Evolutionary conservation across 2,888 invertebrate genomes (phyloP), one percentile per base, ranked within the genome.

Genomic region (Tetragonula carbonaria): DNA sequence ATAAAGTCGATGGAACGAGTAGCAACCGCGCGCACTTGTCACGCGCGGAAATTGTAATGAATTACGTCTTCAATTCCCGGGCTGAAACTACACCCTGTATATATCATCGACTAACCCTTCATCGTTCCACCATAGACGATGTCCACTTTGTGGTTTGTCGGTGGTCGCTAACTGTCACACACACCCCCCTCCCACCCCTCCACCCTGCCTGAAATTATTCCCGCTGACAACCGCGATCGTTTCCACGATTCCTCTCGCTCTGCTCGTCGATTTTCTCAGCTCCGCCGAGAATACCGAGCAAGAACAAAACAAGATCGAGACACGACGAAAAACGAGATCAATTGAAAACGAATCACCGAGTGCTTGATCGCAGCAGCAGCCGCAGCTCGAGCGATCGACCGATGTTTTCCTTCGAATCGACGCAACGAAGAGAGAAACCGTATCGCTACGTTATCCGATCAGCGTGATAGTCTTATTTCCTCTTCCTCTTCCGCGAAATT

Each of bases 401-500:
- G 14, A 71, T 55, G 21, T 38, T 45, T 45, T 38, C 5, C 38
- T n/a, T 55, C 6, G 23, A 45, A 67, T 50, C 50, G 50, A 67
- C 16, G 16, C 23, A 50, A 33, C 16, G 67, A 50, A 38, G n/a
- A 38, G n/a, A 23, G 73, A 78, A 67, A 62, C 72, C n/a, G 18
- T 28, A 51, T 18, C 33, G n/a, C 2, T 21, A 18, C 53, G 50
- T 79, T 57, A 74, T 53, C 73, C 21, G 51, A 68, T 74, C 74
- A 21, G 21, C 23, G 14, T 51, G 59, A 72, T 59, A 21, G 6
- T 72, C 77, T 77, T 33, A 23, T 62, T 67, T 67, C 13, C 33
- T 33, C 33, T 3, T 33, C 33, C 33, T 33, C 28, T 28, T 28
- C 28, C 28, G 28, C 28, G 28, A 28, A 28, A 28, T 28, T 38